Evolutionary conservation across 2,113 vertebrate species (phyloP).

Genomic region (Gobio gobio): DNA sequence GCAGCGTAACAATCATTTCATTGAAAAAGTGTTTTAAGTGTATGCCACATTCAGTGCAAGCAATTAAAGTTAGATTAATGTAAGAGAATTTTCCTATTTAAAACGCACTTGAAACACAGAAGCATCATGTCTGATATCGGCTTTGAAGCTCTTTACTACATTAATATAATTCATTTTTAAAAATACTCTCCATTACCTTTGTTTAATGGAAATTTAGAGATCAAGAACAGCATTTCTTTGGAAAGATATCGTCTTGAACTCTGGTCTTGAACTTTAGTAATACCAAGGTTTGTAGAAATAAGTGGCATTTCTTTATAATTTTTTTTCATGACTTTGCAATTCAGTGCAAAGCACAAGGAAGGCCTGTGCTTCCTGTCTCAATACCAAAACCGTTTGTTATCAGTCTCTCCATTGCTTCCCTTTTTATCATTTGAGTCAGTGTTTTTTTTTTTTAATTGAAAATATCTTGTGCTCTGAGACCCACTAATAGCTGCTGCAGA

Average conservation of each 20-base stretch:
- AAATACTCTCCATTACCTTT: background rate
- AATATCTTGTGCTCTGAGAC: background rate
- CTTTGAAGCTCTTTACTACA: background rate
- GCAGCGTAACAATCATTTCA: no score
- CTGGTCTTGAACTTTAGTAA: background rate
- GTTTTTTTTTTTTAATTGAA: background rate
- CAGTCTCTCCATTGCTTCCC: background rate
- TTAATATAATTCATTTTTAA: background rate
- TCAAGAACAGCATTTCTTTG: background rate
- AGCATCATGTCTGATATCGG: background rate
- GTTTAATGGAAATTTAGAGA: background rate
- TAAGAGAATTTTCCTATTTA: background rate
- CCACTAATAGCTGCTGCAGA: background rate
- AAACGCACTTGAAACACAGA: background rate
- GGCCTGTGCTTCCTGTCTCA: conserved; percentile 18
- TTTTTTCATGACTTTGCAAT: conserved; percentile 7
- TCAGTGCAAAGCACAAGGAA: conserved; percentile 38
- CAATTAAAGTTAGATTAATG: background rate
- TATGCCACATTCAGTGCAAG: background rate
- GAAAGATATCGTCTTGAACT: background rate
- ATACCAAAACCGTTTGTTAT: background rate
- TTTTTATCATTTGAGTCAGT: background rate
- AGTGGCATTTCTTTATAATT: conserved; percentile 4
- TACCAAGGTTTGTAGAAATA: background rate
- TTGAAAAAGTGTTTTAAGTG: no score